Base-by-base conservation (phyloP, 2,113 vertebrate species). In the Peromyscus leucopus region DNA sequence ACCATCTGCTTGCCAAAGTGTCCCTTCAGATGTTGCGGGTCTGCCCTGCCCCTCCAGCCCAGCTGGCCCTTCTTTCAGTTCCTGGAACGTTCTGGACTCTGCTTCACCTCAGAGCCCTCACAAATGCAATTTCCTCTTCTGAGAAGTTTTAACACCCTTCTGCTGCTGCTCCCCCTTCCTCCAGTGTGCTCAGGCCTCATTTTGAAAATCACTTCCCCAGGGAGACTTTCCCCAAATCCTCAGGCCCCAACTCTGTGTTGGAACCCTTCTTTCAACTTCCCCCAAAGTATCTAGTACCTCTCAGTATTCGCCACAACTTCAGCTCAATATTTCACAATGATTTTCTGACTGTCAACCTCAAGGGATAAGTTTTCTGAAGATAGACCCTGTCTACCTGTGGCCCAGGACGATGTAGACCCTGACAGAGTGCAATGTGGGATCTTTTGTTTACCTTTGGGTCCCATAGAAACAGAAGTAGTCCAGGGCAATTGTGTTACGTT, bases 51-150 rank as follows among this genome's bases (percentile, higher is more conserved):
- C 11, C 36, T 69, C 69, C 22, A 31, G 42, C 82, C 74, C 94
- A 93, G 75, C 89, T 94, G 91, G 65, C 59, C 59, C 28, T 74
- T 71, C 89, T 98, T 97, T 98, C 97, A 97, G 94, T 97, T 98
- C 96, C 97, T 95, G 93, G 95, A 97, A 96, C 71, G 48, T 76
- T 51, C 15, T 93, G 91, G 94, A 96, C 96, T 95, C 86, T 80
- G 61, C 33, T 94, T 97, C 93, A 97, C 94, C 95, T 65, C 95
- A 42, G 65, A 17, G 57, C 26, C 74, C 79, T 75, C n/a, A 10
- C 48, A 57, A 83, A 51, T n/a, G 8, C 59, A 88, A 74, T 97
- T 98, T 97, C 96, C 96, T 95, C 89, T 95, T 97, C 93, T 95
- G 69, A 95, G 59, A 96, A 92, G 88, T 96, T 96, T 91, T 88